phyloP scores from a whole-genome alignment of 2,113 vertebrate genomes.

The Dendrocopos noguchii region DNA sequence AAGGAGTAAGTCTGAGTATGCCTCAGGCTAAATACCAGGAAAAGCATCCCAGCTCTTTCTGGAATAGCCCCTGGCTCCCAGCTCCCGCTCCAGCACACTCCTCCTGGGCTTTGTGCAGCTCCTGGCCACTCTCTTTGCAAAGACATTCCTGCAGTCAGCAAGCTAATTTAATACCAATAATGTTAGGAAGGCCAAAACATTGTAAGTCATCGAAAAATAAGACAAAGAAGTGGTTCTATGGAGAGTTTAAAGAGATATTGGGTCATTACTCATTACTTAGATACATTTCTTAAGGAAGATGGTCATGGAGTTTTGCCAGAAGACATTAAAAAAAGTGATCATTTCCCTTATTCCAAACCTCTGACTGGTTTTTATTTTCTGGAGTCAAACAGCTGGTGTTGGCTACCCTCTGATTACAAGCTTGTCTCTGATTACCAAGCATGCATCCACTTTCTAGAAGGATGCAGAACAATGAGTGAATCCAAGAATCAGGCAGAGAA shows the following conservation, averaged over 20 bases:
- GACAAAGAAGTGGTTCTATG: not conserved
- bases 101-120: not conserved
- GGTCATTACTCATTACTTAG: not conserved
- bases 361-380: not conserved
- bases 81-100: accelerated
- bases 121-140: not conserved
- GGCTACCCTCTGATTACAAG: not conserved
- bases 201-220: not conserved
- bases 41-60: not conserved
- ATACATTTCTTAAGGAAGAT: not conserved
- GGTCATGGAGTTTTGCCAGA: not conserved
- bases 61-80: accelerated
- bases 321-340: not conserved
- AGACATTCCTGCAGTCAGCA: not conserved
- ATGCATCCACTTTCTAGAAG: not conserved
- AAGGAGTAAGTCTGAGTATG: not conserved
- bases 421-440: not conserved
- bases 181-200: not conserved
- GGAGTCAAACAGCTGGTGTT: not conserved
- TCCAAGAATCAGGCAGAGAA: not conserved
- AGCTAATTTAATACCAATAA: not conserved
- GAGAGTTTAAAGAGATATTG: not conserved
- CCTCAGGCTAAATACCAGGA: conserved; percentile 18
- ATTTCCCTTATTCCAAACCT: conserved; percentile 3
- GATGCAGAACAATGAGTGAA: not conserved